Base-by-base conservation (phyloP, 2,888 invertebrate genomes). In the Caenorhabditis sp. region DNA sequence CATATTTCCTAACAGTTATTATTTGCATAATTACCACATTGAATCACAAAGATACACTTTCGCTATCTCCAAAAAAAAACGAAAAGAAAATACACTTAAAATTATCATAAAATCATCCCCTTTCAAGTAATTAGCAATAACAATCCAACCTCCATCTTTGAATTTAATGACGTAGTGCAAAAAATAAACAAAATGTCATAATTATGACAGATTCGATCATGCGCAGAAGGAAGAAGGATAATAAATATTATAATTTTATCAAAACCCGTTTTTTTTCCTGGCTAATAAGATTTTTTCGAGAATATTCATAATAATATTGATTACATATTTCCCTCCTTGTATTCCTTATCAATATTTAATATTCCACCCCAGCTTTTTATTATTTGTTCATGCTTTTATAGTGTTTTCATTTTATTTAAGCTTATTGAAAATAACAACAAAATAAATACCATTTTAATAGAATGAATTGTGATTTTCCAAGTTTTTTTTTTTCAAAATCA, bases 131-230 rank as follows among this genome's bases (percentile, higher is more conserved):
- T 31, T n/a, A n/a, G n/a, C n/a, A n/a, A n/a, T n/a, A n/a, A n/a
- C n/a, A n/a, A n/a, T n/a, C n/a, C n/a, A 31, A 31, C 10, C 31
- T 31, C 10, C 31, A 31, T 10, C 10, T 7, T 7, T 31, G 31
- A 31, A 31, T 10, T 17, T 12, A 43, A 43, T 43, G 43, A 12
- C 7, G 43, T 43, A 43, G 43, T 43, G 43, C 43, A 43, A 43
- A 43, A 43, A 43, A 43, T 43, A 43, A 43, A 43, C 43, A 43
- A 43, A 43, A 43, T 43, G 43, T 43, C 43, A 43, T 43, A 43
- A 43, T 43, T 43, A 10, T 43, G 43, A 43, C 43, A 43, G 43
- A 43, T 43, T 43, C 17, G 43, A 17, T 43, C 43, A 43, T 43
- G 43, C 43, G 31, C 31, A 31, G 31, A 31, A 31, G n/a, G n/a